Conservation (phyloP, 2,113 vertebrate species). For the Sceloporus undulatus region DNA sequence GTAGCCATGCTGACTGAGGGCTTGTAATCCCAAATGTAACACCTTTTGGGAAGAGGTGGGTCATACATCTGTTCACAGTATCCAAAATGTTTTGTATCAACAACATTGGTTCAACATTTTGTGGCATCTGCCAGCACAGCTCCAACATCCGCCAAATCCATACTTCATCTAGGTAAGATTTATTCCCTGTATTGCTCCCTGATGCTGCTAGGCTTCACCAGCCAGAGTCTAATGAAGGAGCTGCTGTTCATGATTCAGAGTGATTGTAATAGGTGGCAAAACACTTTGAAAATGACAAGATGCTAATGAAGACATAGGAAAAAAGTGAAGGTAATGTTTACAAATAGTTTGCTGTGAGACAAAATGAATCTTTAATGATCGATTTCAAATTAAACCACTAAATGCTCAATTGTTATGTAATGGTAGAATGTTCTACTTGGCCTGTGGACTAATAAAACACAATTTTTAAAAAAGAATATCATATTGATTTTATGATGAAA, state of each 20-base stretch:
- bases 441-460: slow-evolving; percentile 52
- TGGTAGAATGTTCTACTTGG: slow-evolving; percentile 54
- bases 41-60: too few relatives aligned
- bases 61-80: too few relatives aligned
- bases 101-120: too few relatives aligned
- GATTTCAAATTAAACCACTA: slow-evolving; percentile 62
- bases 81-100: too few relatives aligned
- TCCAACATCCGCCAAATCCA: slow-evolving; percentile 21
- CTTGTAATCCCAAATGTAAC: too few relatives aligned
- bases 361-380: slow-evolving; percentile 61
- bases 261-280: slow-evolving; percentile 38
- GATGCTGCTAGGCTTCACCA: slow-evolving; percentile 9
- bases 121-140: neutral
- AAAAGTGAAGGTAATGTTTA: slow-evolving; percentile 52
- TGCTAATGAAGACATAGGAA: slow-evolving; percentile 56
- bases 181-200: slow-evolving; percentile 38
- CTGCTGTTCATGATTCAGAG: slow-evolving; percentile 20
- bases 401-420: slow-evolving; percentile 64
- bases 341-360: slow-evolving; percentile 51
- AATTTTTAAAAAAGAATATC: slow-evolving; percentile 54
- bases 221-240: slow-evolving; percentile 34
- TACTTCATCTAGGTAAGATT: slow-evolving; percentile 36
- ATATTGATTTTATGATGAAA: slow-evolving; percentile 66
- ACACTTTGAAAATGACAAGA: slow-evolving; percentile 51
- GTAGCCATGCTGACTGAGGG: too few relatives aligned